These are phyloP conservation scores for Heliconius hortense DNA, from an alignment of 2,888 invertebrate genomes.

Conservation along the genomic window DNA sequence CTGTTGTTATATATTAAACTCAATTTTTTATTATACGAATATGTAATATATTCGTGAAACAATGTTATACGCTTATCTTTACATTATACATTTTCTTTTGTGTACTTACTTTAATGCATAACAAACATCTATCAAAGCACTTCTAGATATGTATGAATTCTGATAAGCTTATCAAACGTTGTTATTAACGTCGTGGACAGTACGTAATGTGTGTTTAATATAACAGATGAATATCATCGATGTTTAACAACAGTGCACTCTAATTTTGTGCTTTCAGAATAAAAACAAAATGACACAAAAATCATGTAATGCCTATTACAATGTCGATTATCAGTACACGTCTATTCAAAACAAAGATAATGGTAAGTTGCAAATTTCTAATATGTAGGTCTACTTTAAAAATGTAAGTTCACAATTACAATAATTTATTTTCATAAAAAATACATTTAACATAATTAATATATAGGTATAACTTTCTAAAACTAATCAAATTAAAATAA, in stretches of 20 bases:
- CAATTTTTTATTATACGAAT: not conserved
- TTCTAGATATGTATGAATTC: conserved; percentile 29
- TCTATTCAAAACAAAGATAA: conserved; percentile 63
- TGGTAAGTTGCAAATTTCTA: conserved; percentile 54
- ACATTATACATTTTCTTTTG: conserved; percentile 10
- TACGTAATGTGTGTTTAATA: conserved; percentile 25
- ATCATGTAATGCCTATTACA: conserved; percentile 64
- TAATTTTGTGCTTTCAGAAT: not conserved
- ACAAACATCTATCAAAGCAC: not conserved
- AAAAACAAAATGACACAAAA: conserved; percentile 55
- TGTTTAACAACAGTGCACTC: conserved; percentile 2
- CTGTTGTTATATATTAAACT: not conserved
- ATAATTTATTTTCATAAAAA: too few relatives aligned
- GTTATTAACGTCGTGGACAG: conserved; percentile 35
- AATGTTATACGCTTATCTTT: conserved; percentile 17
- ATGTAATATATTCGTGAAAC: not conserved
- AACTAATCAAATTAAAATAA: too few relatives aligned
- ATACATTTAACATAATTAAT: too few relatives aligned
- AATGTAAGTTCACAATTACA: not conserved
- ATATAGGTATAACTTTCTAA: too few relatives aligned
- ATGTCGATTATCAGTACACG: conserved; percentile 67
- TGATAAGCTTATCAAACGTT: conserved; percentile 46
- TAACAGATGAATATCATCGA: conserved; percentile 8
- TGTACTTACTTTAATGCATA: conserved; percentile 18
- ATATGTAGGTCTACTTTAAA: not conserved